These are phyloP conservation scores for Chelonus insularis DNA, from an alignment of 1,140 invertebrate species.

Conservation along the genomic window DNA sequence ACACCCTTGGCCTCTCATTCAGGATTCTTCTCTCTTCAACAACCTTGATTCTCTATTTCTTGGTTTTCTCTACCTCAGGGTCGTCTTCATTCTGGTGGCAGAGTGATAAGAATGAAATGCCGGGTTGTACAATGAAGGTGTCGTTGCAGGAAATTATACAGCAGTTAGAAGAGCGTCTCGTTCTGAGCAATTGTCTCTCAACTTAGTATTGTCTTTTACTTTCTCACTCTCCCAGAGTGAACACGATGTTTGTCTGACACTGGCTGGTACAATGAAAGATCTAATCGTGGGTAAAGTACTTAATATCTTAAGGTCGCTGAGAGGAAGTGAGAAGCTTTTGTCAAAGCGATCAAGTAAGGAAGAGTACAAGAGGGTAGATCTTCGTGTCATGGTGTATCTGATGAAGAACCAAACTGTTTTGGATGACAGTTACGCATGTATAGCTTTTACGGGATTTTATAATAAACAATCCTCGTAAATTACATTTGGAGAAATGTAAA, in stretches of 20 bases:
- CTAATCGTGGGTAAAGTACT: slow-evolving; percentile 61
- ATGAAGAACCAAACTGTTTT: slow-evolving; percentile 45
- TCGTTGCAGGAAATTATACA: slow-evolving; percentile 64
- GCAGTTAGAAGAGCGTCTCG: slow-evolving; percentile 56
- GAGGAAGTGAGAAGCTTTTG: slow-evolving; percentile 22
- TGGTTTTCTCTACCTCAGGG: slow-evolving; percentile 9
- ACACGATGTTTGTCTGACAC: slow-evolving; percentile 57
- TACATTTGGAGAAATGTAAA: too few species aligned
- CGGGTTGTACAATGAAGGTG: slow-evolving; percentile 58
- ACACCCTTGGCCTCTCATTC: background rate
- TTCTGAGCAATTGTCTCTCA: slow-evolving; percentile 58
- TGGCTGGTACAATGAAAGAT: slow-evolving; percentile 58
- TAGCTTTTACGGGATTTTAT: background rate
- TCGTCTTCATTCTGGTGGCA: slow-evolving; percentile 5
- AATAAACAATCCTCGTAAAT: background rate
- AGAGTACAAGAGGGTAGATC: slow-evolving; percentile 41
- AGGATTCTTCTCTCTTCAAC: background rate
- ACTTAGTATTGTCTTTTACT: slow-evolving; percentile 45
- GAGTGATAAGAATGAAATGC: slow-evolving; percentile 57
- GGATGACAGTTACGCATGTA: slow-evolving; percentile 47
- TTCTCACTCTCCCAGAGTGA: slow-evolving; percentile 32
- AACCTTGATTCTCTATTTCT: background rate
- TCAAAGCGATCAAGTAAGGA: slow-evolving; percentile 36
- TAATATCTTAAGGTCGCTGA: slow-evolving; percentile 60
- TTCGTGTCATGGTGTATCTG: slow-evolving; percentile 47